These are phyloP conservation scores for Silvanus unidentatus DNA, from an alignment of 2,888 invertebrate genomes.

Conservation along the genomic window DNA sequence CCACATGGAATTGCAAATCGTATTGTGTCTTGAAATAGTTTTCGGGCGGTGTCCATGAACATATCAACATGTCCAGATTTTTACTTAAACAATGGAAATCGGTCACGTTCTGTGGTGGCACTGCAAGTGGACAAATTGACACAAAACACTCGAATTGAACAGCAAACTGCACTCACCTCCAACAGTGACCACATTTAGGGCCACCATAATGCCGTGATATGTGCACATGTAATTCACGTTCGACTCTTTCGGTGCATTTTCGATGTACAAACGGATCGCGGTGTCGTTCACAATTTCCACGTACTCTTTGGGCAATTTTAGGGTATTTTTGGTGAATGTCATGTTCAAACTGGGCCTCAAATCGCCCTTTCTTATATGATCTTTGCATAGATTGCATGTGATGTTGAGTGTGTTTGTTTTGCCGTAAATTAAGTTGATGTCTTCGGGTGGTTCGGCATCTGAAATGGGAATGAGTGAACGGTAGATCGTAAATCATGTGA, in stretches of 20 bases:
- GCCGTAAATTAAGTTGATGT: too few relatives aligned
- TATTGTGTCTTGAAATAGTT: slow-evolving; percentile 56
- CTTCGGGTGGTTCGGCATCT: too few relatives aligned
- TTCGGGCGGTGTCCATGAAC: slow-evolving; percentile 62
- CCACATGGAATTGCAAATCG: slow-evolving; percentile 33
- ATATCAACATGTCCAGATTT: slow-evolving; percentile 69
- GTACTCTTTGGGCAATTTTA: too few relatives aligned
- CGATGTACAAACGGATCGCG: slow-evolving; percentile 54
- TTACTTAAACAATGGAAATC: slow-evolving; percentile 69
- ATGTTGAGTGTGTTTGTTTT: too few relatives aligned
- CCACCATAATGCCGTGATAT: slow-evolving; percentile 43
- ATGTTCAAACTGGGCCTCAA: too few relatives aligned
- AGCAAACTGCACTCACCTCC: slow-evolving; percentile 49
- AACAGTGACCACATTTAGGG: slow-evolving; percentile 52
- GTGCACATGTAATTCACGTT: slow-evolving; percentile 54
- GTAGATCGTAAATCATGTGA: too few relatives aligned
- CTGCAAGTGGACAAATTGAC: slow-evolving; percentile 42
- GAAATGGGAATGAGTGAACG: too few relatives aligned
- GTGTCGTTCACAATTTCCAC: slow-evolving; percentile 54
- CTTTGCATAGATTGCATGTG: too few relatives aligned
- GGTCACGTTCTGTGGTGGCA: slow-evolving; percentile 56
- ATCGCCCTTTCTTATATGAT: too few relatives aligned
- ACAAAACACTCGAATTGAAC: slow-evolving; percentile 1
- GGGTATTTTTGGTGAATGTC: too few relatives aligned
- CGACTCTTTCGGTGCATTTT: slow-evolving; percentile 50